phyloP scores from a whole-genome alignment of 2,888 invertebrate genomes.

The Alviniconcha strummeri region DNA sequence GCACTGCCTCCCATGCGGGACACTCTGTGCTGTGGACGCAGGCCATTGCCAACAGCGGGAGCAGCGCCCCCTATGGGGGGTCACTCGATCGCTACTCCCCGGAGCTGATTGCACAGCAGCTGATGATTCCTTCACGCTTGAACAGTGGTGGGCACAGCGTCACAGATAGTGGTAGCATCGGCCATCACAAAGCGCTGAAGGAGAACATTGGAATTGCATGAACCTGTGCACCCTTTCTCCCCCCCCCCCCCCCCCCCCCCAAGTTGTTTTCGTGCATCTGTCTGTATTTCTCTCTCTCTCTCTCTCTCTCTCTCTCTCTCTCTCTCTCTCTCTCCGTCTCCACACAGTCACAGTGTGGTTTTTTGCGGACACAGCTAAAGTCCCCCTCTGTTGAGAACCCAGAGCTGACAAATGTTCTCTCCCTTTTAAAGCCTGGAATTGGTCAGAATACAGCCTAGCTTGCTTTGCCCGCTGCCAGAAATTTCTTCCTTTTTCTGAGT shows the following conservation, averaged over 20 bases:
- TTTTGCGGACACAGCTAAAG: too few relatives aligned
- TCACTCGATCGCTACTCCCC: constrained; percentile 56
- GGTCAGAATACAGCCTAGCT: too few relatives aligned
- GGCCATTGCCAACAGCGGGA: constrained; percentile 48
- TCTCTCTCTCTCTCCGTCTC: too few relatives aligned
- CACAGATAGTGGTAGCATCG: constrained; percentile 55
- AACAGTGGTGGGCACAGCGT: constrained; percentile 62
- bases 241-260: not conserved
- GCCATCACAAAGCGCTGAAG: constrained; percentile 62
- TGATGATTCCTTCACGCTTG: constrained; percentile 60
- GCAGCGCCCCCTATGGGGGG: constrained; percentile 39
- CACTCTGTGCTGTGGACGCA: constrained; percentile 49
- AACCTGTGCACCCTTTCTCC: constrained; percentile 17
- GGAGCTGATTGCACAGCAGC: constrained; percentile 56
- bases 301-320: too few relatives aligned
- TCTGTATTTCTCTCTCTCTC: not conserved
- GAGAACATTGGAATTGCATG: constrained; percentile 66
- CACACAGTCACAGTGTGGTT: too few relatives aligned
- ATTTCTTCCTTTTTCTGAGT: too few relatives aligned
- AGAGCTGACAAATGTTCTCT: too few relatives aligned
- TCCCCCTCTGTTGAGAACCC: too few relatives aligned
- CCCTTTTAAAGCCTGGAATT: too few relatives aligned
- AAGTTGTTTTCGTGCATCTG: too few relatives aligned
- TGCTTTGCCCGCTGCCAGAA: too few relatives aligned
- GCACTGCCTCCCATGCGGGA: constrained; percentile 15